Evolutionary conservation across 2,113 vertebrate species (phyloP).

Genomic region (Hystrix brachyura): DNA sequence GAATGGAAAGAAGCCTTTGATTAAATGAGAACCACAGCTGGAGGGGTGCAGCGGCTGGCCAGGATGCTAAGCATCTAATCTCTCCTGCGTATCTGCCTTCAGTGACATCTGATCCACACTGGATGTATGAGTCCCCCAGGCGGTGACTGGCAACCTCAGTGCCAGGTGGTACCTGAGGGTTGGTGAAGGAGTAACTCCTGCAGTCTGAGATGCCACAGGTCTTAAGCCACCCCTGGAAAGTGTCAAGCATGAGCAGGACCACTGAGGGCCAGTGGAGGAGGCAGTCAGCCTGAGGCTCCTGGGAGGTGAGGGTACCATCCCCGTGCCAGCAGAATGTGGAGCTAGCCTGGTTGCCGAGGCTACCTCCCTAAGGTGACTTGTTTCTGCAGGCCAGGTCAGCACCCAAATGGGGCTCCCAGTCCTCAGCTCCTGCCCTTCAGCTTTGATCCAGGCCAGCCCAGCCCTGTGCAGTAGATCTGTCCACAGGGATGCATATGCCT

Average conservation of each 20-base stretch:
- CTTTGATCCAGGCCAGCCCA: no score
- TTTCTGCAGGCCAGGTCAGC: not conserved
- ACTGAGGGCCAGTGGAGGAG: not conserved
- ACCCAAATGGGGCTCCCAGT: not conserved
- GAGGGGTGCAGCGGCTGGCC: not conserved
- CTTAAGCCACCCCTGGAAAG: not conserved
- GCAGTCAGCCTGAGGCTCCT: not conserved
- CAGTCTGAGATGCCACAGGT: not conserved
- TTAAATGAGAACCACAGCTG: not conserved
- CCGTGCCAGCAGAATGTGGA: fast-evolving
- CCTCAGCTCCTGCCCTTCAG: not conserved
- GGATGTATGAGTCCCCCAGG: fast-evolving
- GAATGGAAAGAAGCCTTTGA: not conserved
- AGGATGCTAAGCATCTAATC: not conserved
- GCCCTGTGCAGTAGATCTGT: fast-evolving
- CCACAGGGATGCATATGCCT: not conserved
- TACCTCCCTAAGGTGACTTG: not conserved
- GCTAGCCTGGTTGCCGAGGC: not conserved
- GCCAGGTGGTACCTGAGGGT: fast-evolving
- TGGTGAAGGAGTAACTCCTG: not conserved
- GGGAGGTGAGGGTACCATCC: no score
- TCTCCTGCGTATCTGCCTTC: fast-evolving
- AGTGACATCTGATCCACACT: no score
- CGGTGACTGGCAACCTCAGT: not conserved
- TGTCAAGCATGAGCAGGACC: not conserved